Evolutionary conservation across 2,888 invertebrate species (phyloP), one percentile per base, ranked within the genome.

Genomic region (Myopa tessellatipennis): DNA sequence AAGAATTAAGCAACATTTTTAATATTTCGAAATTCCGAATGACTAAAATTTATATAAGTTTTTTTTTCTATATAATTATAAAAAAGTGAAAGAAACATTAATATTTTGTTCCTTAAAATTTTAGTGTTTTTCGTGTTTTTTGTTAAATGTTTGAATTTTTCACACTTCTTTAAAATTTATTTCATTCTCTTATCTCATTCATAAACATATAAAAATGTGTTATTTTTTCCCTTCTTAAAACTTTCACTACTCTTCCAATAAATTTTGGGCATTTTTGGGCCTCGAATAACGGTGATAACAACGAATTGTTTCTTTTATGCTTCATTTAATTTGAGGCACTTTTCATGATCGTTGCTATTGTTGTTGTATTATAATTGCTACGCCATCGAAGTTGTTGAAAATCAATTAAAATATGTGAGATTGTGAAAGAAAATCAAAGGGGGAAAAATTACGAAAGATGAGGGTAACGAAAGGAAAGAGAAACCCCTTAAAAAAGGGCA

Each of bases 251-350:
- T 10, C 34, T 18, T 40, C 10, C 72, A 34, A 58, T 38, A 73
- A 63, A 26, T 16, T 18, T 5, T 18, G 34, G 5, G 7, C 60
- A 14, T 60, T 34, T 60, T 38, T 6, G 40, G 26, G 58, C 58
- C 16, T 65, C 52, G 52, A 63, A 73, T 63, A 77, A 78, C 74
- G 77, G 72, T 75, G 68, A 76, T 40, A 76, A 80, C 79, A 79
- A 79, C 74, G 65, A 76, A 77, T 58, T 75, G 79, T 77, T 79
- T 80, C 79, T 74, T 80, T 80, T 71, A 79, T 74, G 82, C 80
- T 74, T 72, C 79, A 82, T 82, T 82, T 68, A 72, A 76, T 77
- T 79, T 80, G 61, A 68, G 78, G 76, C 68, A 72, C 74, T 69
- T 52, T 50, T 77, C 61, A 12, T 76, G 60, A 45, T 70, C 38